Conservation (phyloP, 2,888 invertebrate species). For the Acleris sparsana region DNA sequence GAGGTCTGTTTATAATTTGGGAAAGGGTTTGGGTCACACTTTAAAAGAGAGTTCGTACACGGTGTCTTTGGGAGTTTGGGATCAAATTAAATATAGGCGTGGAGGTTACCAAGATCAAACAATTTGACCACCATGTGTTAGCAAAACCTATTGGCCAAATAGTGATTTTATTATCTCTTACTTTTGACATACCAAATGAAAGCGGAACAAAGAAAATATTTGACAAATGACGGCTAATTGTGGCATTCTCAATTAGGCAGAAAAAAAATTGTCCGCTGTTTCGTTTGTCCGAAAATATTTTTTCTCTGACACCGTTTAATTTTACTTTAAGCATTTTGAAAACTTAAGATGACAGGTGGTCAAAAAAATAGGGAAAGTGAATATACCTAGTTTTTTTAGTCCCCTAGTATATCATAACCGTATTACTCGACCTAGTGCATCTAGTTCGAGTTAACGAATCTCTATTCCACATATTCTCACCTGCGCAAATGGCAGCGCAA, state of each 20-base stretch:
- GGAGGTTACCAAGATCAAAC: too few relatives aligned
- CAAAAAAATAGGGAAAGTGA: background rate
- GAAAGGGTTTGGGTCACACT: background rate
- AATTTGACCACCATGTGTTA: too few relatives aligned
- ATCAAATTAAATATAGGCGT: background rate
- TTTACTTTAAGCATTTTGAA: too few relatives aligned
- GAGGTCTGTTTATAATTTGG: constrained; percentile 4
- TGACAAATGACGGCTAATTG: too few relatives aligned
- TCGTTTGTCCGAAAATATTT: too few relatives aligned
- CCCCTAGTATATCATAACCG: background rate
- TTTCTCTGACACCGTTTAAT: too few relatives aligned
- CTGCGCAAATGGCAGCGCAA: constrained; percentile 3
- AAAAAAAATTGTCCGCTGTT: too few relatives aligned
- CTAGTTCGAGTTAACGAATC: background rate
- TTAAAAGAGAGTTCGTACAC: background rate
- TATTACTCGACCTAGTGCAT: background rate
- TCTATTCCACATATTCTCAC: background rate
- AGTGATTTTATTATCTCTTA: too few relatives aligned
- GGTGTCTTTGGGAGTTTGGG: background rate
- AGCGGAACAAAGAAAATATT: too few relatives aligned
- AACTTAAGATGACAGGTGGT: background rate
- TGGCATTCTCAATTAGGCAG: too few relatives aligned
- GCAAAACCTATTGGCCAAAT: too few relatives aligned
- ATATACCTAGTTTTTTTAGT: background rate
- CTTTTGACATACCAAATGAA: too few relatives aligned